Base-by-base conservation (phyloP, 1,140 invertebrate species). In the Tetramorium alpestre region DNA sequence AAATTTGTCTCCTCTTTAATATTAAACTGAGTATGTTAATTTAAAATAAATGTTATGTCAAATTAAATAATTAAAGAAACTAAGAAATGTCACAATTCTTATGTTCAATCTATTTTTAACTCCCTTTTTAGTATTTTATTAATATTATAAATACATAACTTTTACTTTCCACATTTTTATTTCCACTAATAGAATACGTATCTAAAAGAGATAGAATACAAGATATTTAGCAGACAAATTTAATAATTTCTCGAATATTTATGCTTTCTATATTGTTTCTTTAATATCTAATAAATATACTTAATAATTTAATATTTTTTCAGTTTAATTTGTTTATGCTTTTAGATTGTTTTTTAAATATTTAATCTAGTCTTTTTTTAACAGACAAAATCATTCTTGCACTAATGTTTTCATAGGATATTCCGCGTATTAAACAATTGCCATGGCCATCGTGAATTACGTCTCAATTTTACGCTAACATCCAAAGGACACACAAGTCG, bases 401-500 rank as follows among this genome's bases (percentile, higher is more conserved):
- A 41, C 3, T 5, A 33, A 8, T 60, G 54, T 2, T 70, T 41
- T 56, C 4, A 62, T 18, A 58, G 6, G 3, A 38, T n/a, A 82
- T 60, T 84, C 18, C 4, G 18, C 28, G n/a, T 5, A 62, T 47
- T 16, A 13, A 73, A 82, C 60, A 82, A 82, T 49, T 84, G 54
- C 18, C 28, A 41, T 28, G 8, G n/a, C 28, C 54, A n/a, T 58
- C 10, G 69, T 11, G 22, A 85, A 47, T 62, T 62, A 51, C 58
- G 67, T 25, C 67, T 58, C 69, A 60, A 49, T 85, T 51, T 49
- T 44, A 38, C 76, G 76, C 60, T 73, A 84, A 47, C 38, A 73
- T 87, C 28, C 65, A 65, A 65, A 87, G 58, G 65, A 73, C 38
- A 41, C 64, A 28, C 22, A 38, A 18, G 80, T 85, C 44, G 67